Evolutionary conservation across 2,888 invertebrate genomes (phyloP), one percentile per base, ranked within the genome.

Genomic region (Cylloceria caligata): DNA sequence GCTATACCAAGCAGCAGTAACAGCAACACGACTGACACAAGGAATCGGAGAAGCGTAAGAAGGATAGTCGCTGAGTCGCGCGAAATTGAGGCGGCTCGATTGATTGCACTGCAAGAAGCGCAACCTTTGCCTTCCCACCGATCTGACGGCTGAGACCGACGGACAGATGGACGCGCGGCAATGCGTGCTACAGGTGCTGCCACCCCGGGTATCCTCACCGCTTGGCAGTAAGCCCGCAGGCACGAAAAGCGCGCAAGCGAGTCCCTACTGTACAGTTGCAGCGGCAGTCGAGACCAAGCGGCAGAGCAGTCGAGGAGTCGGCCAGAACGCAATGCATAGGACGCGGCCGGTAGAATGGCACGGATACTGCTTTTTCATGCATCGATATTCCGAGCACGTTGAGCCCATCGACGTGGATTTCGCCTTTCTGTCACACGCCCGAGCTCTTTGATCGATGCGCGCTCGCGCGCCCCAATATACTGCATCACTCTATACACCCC

Each of bases 101-200:
- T 91, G 91, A 91, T 91, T 91, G 89, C 89, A 42, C 74, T 86
- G 87, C 90, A 91, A 91, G 89, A 91, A 85, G 90, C 87, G 83
- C 76, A 72, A 65, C 64, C 76, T 81, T 84, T 87, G 87, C 75
- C 88, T 88, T 87, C 86, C 87, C 88, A 86, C 87, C 87, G 89
- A 81, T 83, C 72, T 57, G 73, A 86, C 83, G 86, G 65, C 52
- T 82, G 86, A 64, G 86, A 87, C 89, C 88, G 90, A 89, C 89
- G 90, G 89, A 90, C 90, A 90, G 91, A 90, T 90, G 90, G 89
- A 90, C 89, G 88, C 87, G 85, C 84, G 88, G 88, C 87, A 89
- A 91, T 89, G 89, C 86, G 81, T 65, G 87, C 87, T 88, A 90
- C 90, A 90, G 90, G 89, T 89, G 90, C 89, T 88, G 88, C 84